Base-by-base conservation (phyloP, 2,797 vertebrate species). In the Poeciliopsis turneri region DNA sequence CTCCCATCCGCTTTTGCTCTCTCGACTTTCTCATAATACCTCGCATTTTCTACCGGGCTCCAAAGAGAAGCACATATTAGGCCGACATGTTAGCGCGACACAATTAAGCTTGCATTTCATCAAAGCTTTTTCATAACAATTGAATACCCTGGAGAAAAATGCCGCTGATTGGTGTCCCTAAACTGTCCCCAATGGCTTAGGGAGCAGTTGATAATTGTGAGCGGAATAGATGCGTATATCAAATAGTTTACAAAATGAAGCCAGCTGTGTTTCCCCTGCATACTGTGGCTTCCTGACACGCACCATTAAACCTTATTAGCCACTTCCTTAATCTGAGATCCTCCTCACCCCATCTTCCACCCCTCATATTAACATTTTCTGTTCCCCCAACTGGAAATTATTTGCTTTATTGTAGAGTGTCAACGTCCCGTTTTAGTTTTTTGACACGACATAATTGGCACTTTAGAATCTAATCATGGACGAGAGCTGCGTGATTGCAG, bases 231-330 rank as follows among this genome's bases (percentile, higher is more conserved):
- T 97, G 97, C 97, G 97, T 98, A 97, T 97, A 99, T 99, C 96
- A 98, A 98, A 99, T 97, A 99, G 97, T 99, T 99, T 99, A 99
- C 98, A 97, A 98, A 99, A 99, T 99, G 97, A 98, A 99, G 97
- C 97, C 98, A 99, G 98, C 98, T 99, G 97, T 99, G 97, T 99
- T 99, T 99, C 97, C 97, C 97, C 95, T 97, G 96, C 97, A 97
- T 96, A 97, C 96, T 97, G 97, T 96, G 96, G 97, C 97, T 99
- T 99, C 98, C 97, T 99, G 98, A 98, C 98, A 99, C 93, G 97
- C 97, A 97, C 97, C 98, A 99, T 99, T 99, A 99, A 98, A 98
- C 97, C 97, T 99, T 98, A 99, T 99, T 99, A 99, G 98, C 98
- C 97, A 96, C 97, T 98, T 99, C 98, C 98, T 98, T 97, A 97